Evolutionary conservation across 2,113 vertebrate genomes (phyloP).

Genomic region (Actenoides lindsayi): DNA sequence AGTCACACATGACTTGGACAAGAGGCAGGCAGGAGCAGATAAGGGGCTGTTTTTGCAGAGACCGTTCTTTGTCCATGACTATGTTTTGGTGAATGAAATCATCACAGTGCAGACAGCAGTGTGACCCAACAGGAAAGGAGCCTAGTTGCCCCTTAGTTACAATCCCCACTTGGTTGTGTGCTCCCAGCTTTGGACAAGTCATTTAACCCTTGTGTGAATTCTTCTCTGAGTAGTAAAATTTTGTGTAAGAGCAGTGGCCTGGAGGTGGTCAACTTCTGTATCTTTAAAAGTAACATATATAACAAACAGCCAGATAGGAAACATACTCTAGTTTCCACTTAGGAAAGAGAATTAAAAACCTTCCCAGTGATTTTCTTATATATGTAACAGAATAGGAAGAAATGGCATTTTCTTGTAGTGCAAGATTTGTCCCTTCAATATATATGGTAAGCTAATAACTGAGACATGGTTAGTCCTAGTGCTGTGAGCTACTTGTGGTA

Average conservation of each 20-base stretch:
- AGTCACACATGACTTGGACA: conserved; percentile 64
- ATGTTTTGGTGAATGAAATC: conserved; percentile 69
- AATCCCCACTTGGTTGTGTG: conserved; percentile 2
- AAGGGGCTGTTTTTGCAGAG: conserved; percentile 64
- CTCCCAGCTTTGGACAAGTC: not conserved
- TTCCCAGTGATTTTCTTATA: not conserved
- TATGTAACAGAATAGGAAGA: not conserved
- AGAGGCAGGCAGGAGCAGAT: conserved; percentile 68
- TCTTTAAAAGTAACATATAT: not conserved
- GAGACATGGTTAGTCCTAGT: not conserved
- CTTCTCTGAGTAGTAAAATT: not conserved
- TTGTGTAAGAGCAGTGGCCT: not conserved
- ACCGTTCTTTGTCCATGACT: conserved; percentile 51
- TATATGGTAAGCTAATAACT: not conserved
- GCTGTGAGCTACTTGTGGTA: not conserved
- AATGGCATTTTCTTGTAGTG: not conserved
- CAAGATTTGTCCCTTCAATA: not conserved
- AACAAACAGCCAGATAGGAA: not conserved
- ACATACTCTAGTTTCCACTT: not conserved
- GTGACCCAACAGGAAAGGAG: conserved; percentile 46
- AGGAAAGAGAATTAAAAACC: not conserved
- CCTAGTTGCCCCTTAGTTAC: conserved; percentile 7
- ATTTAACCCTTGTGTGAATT: conserved; percentile 7
- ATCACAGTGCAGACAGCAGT: conserved; percentile 21
- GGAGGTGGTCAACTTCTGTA: not conserved